Evolutionary conservation across 2,113 vertebrate species (phyloP).

Genomic region (Triplophysa siluroides): DNA sequence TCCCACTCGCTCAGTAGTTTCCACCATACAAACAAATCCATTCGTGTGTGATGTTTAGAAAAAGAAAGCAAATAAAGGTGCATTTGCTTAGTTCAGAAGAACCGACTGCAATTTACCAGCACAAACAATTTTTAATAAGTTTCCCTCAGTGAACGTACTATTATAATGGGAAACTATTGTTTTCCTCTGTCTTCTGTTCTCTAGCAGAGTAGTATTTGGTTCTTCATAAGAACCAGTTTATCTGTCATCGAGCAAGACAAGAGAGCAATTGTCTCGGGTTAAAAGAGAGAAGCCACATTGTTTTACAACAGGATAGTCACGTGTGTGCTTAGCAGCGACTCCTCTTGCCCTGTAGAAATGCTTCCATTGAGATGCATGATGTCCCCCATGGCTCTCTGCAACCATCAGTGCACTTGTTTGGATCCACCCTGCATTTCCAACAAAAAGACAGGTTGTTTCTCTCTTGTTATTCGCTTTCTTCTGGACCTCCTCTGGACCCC

Average conservation of each 20-base stretch:
- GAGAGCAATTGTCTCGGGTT: constrained; percentile 66
- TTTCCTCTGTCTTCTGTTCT: background rate
- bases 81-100: background rate
- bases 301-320: constrained; percentile 69
- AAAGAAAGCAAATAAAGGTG: constrained; percentile 26
- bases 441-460: constrained; percentile 69
- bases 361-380: constrained; percentile 73
- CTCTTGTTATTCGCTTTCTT: constrained; percentile 71
- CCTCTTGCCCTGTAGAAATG: constrained; percentile 65
- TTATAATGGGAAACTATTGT: constrained; percentile 4
- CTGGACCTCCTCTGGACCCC: constrained; percentile 64
- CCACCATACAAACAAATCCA: background rate
- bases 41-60: background rate
- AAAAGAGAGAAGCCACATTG: constrained; percentile 55
- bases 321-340: constrained; percentile 49
- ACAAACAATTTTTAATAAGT: constrained; percentile 12
- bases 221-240: constrained; percentile 61
- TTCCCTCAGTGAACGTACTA: background rate
- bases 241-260: constrained; percentile 64
- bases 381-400: constrained; percentile 64
- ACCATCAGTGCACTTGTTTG: constrained; percentile 62
- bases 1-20: background rate
- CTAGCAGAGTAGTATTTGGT: background rate
- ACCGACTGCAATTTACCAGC: background rate
- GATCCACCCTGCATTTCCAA: constrained; percentile 64